Evolutionary conservation across 2,888 invertebrate species (phyloP).

Genomic region (Drosophila anomalata): DNA sequence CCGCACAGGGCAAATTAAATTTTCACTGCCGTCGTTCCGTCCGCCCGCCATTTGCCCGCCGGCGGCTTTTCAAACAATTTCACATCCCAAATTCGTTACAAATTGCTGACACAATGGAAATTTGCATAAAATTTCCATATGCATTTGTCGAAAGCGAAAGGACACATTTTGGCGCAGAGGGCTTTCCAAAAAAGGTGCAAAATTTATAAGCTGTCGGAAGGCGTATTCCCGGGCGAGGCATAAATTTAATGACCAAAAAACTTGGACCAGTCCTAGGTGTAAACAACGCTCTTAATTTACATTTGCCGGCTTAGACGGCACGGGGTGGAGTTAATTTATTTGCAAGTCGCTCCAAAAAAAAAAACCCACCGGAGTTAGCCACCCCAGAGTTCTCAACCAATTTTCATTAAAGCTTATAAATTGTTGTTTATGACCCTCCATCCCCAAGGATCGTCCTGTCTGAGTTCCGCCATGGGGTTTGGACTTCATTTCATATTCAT

Average conservation of each 20-base stretch:
- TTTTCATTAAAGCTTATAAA: constrained; percentile 75
- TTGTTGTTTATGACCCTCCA: constrained; percentile 71
- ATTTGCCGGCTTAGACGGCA: constrained; percentile 20
- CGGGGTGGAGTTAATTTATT: constrained; percentile 65
- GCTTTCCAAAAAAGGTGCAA: constrained; percentile 20
- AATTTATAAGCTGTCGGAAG: constrained; percentile 24
- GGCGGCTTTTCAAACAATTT: constrained; percentile 64
- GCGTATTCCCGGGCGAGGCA: constrained; percentile 52
- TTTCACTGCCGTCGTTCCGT: constrained; percentile 32
- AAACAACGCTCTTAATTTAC: constrained; percentile 63
- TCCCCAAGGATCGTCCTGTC: constrained; percentile 30
- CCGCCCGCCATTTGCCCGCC: constrained; percentile 24
- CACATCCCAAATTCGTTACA: constrained; percentile 72
- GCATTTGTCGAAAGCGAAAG: constrained; percentile 64
- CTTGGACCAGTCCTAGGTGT: constrained; percentile 52
- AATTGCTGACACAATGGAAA: constrained; percentile 70
- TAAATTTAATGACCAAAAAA: constrained; percentile 51
- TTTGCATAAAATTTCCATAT: constrained; percentile 78
- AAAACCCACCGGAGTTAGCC: constrained; percentile 4
- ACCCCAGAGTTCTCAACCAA: constrained; percentile 59
- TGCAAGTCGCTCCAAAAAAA: constrained; percentile 61
- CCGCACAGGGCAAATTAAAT: constrained; percentile 74
- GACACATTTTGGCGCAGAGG: constrained; percentile 25
- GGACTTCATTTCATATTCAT: constrained; percentile 72
- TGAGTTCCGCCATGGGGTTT: constrained; percentile 21